These are phyloP conservation scores for Decapterus maruadsi DNA, from an alignment of 2,797 vertebrate species.

Conservation along the genomic window DNA sequence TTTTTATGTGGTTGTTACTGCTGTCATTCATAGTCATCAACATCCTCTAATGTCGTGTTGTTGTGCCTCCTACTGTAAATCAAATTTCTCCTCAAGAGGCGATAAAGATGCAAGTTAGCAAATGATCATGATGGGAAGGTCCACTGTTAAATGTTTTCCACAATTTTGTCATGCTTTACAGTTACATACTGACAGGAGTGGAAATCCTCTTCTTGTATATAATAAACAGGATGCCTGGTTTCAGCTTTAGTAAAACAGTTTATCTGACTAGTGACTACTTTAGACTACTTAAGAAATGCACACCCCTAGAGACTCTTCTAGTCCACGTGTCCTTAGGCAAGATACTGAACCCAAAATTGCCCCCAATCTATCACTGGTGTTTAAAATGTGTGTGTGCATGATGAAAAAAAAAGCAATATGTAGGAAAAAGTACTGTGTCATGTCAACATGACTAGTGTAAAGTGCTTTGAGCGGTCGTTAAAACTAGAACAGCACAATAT, in stretches of 20 bases:
- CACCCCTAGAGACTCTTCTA: too few relatives aligned
- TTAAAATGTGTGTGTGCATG: too few relatives aligned
- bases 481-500: too few relatives aligned
- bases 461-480: too few relatives aligned
- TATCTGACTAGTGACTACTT: background rate
- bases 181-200: background rate
- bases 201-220: background rate
- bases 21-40: background rate
- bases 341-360: too few relatives aligned
- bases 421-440: too few relatives aligned
- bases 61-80: background rate
- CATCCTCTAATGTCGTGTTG: background rate
- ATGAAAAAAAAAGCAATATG: too few relatives aligned
- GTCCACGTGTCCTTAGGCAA: too few relatives aligned
- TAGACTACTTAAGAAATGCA: background rate
- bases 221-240: background rate
- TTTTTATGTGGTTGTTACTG: background rate
- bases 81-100: background rate
- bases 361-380: too few relatives aligned
- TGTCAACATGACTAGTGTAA: too few relatives aligned
- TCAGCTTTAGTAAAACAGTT: background rate
- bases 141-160: background rate
- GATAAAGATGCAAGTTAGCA: background rate
- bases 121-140: background rate
- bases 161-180: background rate